Base-by-base conservation (phyloP, 2,113 vertebrate species). In the Eupsittula cactorum region DNA sequence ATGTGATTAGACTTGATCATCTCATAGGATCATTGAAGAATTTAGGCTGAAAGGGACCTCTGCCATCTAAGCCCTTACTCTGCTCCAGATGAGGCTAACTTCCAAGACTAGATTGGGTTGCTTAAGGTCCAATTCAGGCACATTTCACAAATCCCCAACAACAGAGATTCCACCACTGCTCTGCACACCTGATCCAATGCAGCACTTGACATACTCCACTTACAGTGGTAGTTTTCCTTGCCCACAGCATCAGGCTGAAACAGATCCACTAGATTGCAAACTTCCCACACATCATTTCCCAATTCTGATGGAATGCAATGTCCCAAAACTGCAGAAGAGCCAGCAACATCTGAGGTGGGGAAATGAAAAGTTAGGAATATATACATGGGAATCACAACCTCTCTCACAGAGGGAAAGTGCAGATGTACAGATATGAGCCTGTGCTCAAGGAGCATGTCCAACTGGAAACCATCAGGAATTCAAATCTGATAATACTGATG, bases 121-220 rank as follows among this genome's bases (percentile, higher is more conserved):
- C 29, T 81, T 55, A 57, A 70, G 62, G 11, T 57, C n/a, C 19
- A 67, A 3, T 59, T 88, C 46, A 57, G 31, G 16, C 2, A 23
- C 7, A 11, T 68, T 57, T 68, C 55, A 52, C 75, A 77, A 86
- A 47, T 11, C 13, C 27, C 13, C 9, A 29, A 9, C 2, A 7
- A 5, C 10, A 60, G 16, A 70, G 37, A 62, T 86, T 71, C 11
- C n/a, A 59, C 8, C 57, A 10, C 10, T 68, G 37, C 37, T 59
- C 21, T 13, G 19, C 2, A 7, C 15, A 13, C 23, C 5, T 1
- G 1, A 14, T 39, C 35, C 42, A 39, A 11, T 18, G 42, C 10
- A 68, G 27, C 23, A 15, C 35, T 80, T 63, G 42, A 33, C 31
- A 18, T 17, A 7, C 5, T 33, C 4, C 23, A 6, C 13, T 42